Base-by-base conservation (phyloP, 2,888 invertebrate species). In the Acrobeloides nanus region DNA sequence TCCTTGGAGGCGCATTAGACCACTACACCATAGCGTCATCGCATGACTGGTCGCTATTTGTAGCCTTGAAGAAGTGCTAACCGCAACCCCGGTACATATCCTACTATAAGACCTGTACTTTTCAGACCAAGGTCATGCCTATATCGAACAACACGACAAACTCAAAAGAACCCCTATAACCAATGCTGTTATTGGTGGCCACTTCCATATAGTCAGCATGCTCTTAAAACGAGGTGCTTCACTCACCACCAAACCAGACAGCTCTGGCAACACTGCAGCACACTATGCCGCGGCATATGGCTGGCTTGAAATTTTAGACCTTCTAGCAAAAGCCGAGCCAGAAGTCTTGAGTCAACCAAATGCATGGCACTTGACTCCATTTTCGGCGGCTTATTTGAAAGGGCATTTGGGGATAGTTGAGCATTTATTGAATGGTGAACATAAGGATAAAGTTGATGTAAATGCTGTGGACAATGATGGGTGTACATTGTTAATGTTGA, bases 181-280 rank as follows among this genome's bases (percentile, higher is more conserved):
- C 10, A 76, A 79, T 62, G 79, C 80, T 12, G 73, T 77, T 12
- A 76, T 80, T 59, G 78, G 78, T 58, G 80, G 80, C 3, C 77
- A 78, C 40, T 35, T 45, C 6, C 62, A 64, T 45, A 50, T 52
- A n/a, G 57, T 54, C 1, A 55, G 58, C 4, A 46, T 51, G 40
- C 40, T 40, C 5, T 32, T 40, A 4, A 7, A 32, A 3, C 27
- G 40, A 26, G 40, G 40, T 2, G 24, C 40, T 12, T 29, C 17
- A 8, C 12, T 40, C 40, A 21, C n/a, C 27, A 21, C 24, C 2
- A 31, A 29, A 12, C 18, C 40, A 0, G 80, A 80, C 59, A 75
- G 76, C 24, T 79, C 79, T 7, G 79, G 78, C 25, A 80, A 80
- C 64, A 74, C 78, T 1, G 61, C 76, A 2, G 71, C 77, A 1